Percentiles rank a stretch among this genome's conserved stretches.
phyloP scores from a whole-genome alignment of 2,113 vertebrate genomes.

The Lycaon pictus region DNA sequence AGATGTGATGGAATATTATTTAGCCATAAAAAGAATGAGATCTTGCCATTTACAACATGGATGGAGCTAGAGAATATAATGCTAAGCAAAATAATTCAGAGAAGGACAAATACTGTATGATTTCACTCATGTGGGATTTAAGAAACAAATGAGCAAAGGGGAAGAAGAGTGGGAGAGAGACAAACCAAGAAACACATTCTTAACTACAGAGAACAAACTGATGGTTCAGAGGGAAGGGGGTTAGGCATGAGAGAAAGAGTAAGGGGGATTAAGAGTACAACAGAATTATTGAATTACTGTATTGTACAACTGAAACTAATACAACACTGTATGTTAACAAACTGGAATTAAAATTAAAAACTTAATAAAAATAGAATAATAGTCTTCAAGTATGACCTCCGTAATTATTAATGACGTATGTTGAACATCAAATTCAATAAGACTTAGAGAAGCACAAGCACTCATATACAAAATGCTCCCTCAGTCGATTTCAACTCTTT shows the following conservation, averaged over 20 bases:
- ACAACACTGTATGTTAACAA: background rate
- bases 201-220: background rate
- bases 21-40: background rate
- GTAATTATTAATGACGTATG: background rate
- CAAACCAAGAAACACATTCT: background rate
- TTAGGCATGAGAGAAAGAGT: background rate
- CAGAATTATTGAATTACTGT: background rate
- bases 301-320: background rate
- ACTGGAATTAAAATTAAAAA: background rate
- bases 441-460: background rate
- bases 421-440: constrained; percentile 16
- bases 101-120: background rate
- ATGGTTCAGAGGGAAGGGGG: background rate
- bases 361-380: background rate
- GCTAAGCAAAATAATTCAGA: background rate
- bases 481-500: constrained; percentile 34
- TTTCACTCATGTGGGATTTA: background rate
- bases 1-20: background rate
- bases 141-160: background rate
- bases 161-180: background rate
- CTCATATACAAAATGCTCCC: background rate
- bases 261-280: background rate
- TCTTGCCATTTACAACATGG: background rate
- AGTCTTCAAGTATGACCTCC: background rate
- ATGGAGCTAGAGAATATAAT: background rate